phyloP scores from a whole-genome alignment of 1,140 invertebrate species.

The Ptiloglossa arizonensis region DNA sequence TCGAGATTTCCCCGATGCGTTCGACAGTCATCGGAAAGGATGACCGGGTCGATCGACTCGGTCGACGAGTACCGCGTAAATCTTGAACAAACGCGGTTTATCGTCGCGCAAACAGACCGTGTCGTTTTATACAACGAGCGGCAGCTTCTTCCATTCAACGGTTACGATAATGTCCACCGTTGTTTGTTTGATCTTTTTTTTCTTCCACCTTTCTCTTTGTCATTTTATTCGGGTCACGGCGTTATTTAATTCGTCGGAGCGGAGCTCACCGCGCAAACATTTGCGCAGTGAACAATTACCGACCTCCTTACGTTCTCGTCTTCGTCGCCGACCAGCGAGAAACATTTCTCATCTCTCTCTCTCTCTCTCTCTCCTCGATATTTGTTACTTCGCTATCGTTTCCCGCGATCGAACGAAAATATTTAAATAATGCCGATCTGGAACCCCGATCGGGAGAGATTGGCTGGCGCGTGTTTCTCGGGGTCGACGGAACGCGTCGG shows the following conservation, averaged over 20 bases:
- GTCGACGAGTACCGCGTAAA: background rate
- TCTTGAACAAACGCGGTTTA: slow-evolving; percentile 18
- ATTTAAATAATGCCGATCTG: background rate
- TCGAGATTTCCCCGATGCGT: no score
- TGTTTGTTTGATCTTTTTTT: background rate
- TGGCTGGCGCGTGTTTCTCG: no score
- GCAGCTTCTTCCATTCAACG: background rate
- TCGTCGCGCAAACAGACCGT: background rate
- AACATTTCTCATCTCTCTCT: no score
- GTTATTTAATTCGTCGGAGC: slow-evolving; percentile 21
- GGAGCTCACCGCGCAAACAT: slow-evolving; percentile 11
- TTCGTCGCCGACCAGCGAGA: background rate
- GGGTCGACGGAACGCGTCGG: no score
- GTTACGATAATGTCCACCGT: background rate
- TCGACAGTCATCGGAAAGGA: background rate
- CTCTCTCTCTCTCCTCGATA: background rate
- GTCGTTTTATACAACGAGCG: background rate
- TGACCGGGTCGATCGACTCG: background rate
- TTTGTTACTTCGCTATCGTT: background rate
- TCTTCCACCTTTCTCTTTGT: background rate
- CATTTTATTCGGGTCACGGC: background rate
- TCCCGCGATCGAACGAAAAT: background rate
- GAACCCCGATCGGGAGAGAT: no score
- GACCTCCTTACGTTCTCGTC: background rate
- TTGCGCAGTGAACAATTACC: slow-evolving; percentile 15